phyloP scores from a whole-genome alignment of 1,140 invertebrate species.

The Andrena cerasifolii region DNA sequence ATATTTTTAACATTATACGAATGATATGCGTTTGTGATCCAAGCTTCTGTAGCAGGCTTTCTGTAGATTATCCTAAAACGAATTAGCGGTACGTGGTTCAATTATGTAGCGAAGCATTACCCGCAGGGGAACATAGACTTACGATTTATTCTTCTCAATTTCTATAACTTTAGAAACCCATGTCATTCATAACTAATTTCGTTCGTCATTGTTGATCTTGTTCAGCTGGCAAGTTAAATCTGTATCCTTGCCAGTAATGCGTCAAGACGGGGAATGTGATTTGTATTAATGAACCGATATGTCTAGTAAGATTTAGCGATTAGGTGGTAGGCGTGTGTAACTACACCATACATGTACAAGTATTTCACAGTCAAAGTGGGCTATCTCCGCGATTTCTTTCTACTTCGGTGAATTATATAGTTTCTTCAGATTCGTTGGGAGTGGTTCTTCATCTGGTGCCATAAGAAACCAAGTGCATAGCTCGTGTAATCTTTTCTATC shows the following conservation, averaged over 20 bases:
- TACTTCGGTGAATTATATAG: background rate
- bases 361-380: constrained; percentile 1
- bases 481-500: background rate
- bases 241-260: constrained; percentile 1
- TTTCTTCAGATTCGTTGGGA: background rate
- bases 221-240: background rate
- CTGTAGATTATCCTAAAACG: background rate
- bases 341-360: background rate
- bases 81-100: background rate
- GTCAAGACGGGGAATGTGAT: background rate
- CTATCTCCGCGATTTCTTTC: background rate
- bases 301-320: background rate
- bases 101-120: background rate
- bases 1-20: background rate
- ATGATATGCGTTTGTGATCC: background rate
- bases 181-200: background rate
- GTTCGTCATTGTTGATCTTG: background rate
- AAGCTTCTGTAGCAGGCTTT: background rate
- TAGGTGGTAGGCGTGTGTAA: constrained; percentile 6
- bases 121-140: background rate
- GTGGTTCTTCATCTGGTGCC: constrained; percentile 5
- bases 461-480: constrained; percentile 6
- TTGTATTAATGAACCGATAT: background rate
- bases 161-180: background rate
- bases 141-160: background rate